A percentile compares a stretch with the other conserved stretches of the same genome.
Evolutionary conservation across 2,888 invertebrate genomes (phyloP).

Genomic region (Dicroscelio sp.): DNA sequence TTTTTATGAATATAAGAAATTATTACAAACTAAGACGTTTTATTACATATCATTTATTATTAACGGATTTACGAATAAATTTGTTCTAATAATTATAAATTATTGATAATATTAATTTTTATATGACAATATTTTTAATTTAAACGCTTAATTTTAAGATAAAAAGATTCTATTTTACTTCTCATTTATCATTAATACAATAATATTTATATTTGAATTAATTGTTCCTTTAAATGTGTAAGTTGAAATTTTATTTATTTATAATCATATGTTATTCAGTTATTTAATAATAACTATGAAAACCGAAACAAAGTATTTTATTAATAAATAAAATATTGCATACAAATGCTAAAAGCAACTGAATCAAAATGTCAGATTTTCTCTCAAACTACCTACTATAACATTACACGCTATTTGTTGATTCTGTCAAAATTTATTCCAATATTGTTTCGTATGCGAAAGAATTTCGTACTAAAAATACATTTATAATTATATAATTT

Average conservation of each 20-base stretch:
- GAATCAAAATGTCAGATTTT: constrained; percentile 27
- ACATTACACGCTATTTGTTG: background rate
- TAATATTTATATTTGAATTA: constrained; percentile 40
- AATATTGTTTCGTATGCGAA: no score
- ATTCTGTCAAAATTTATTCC: no score
- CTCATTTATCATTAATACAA: background rate
- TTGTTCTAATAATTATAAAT: no score
- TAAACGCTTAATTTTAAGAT: background rate
- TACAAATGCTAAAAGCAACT: constrained; percentile 15
- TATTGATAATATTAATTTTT: background rate
- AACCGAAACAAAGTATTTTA: constrained; percentile 29
- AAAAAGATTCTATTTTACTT: background rate
- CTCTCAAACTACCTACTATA: background rate
- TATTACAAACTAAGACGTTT: no score
- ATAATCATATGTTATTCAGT: constrained; percentile 9
- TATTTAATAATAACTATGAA: no score
- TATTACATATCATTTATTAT: no score
- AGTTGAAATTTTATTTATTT: constrained; percentile 11
- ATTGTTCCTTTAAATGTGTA: constrained; percentile 38
- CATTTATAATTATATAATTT: no score
- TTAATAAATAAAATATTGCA: constrained; percentile 11
- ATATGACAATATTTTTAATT: background rate
- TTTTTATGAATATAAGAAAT: no score
- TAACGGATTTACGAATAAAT: no score
- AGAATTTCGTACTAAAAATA: no score